Conservation (phyloP, 2,797 vertebrate species). For the Myotis myotis region DNA sequence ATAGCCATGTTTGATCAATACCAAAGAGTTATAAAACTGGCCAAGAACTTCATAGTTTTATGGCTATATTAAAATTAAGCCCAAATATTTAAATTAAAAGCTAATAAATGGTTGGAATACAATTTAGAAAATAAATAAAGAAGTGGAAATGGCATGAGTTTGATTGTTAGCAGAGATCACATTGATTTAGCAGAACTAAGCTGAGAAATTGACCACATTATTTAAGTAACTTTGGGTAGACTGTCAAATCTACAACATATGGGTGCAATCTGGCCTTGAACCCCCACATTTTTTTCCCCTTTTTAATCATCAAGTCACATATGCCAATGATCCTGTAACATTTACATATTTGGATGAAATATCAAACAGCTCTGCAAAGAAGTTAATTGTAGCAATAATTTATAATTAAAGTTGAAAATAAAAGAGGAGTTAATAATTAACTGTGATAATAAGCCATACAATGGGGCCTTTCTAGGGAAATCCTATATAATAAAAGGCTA, state of each 20-base stretch:
- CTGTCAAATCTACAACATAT: background rate
- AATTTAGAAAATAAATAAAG: background rate
- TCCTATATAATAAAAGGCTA: too few species aligned
- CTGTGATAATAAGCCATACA: background rate
- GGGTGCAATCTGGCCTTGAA: background rate
- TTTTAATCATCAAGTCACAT: background rate
- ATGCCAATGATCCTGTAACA: background rate
- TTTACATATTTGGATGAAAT: background rate
- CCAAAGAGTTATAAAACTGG: background rate
- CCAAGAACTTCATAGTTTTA: background rate
- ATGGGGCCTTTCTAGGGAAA: background rate
- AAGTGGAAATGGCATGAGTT: background rate
- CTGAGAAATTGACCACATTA: background rate
- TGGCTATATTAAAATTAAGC: background rate
- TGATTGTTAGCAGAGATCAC: background rate
- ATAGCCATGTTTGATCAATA: background rate
- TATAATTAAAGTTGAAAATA: background rate
- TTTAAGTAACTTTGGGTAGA: background rate
- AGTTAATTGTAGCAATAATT: background rate
- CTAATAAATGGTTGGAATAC: background rate
- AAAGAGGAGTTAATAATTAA: background rate
- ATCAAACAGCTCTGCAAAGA: background rate
- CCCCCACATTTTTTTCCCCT: background rate
- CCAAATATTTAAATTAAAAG: slow-evolving; percentile 24
- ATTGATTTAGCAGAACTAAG: background rate